Base-by-base conservation (phyloP, 2,888 invertebrate genomes). In the Dryadula phaetusa region DNA sequence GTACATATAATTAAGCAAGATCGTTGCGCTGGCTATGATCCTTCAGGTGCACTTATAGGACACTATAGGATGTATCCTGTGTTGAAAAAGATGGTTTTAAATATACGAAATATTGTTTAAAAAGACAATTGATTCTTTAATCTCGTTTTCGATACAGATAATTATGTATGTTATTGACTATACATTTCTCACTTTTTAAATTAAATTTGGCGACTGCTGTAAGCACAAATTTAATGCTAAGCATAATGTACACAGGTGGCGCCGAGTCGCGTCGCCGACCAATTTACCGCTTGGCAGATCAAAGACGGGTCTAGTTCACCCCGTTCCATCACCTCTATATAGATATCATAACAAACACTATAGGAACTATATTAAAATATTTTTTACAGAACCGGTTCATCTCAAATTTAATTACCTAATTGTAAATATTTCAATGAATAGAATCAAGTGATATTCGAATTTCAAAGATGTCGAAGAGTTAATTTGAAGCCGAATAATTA, bases 231-330 rank as follows among this genome's bases (percentile, higher is more conserved):
- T 69, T 63, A 61, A 60, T 67, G 63, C 46, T 52, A 56, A 70
- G 63, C 76, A 73, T 82, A 82, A 82, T 83, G 80, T 77, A 78
- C 52, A 83, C 80, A 81, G 80, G 80, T 82, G 76, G 77, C 75
- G 78, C 74, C 78, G 70, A 66, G 77, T 77, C 77, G 71, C 74
- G 80, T 74, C 78, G 82, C 71, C 79, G 80, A 80, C 82, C 85
- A 89, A 92, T 91, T 92, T 86, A 73, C 82, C 91, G 87, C 81
- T 78, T 80, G 79, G 76, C 58, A 76, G 89, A 90, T 91, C 91
- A 91, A 91, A 91, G 90, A 79, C 77, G 69, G 53, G 71, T 70
- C 72, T 73, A 74, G 71, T 74, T 72, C 72, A 70, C 68, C 71
- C 65, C 63, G 60, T 47, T 47, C 63, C 44, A 60, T 62, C 52